A percentile compares a stretch with the other conserved stretches of the same genome.
Evolutionary conservation across 2,888 invertebrate species (phyloP).

Genomic region (Lamellibrachia satsuma): DNA sequence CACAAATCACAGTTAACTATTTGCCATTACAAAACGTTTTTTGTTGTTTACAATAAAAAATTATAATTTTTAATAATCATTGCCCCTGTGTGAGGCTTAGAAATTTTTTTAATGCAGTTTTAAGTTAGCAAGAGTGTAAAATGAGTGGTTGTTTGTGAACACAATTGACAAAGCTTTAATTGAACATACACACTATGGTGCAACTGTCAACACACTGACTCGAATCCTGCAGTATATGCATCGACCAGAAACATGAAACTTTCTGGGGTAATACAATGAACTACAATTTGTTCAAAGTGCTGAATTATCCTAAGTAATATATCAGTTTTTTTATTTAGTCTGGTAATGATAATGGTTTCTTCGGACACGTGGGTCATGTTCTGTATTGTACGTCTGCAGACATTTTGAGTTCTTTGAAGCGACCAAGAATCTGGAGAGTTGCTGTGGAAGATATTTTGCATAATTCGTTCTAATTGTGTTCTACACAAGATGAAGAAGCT

Average conservation of each 20-base stretch:
- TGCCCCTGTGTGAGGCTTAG: no score
- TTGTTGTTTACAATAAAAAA: no score
- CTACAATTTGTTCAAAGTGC: background rate
- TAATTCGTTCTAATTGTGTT: conserved; percentile 2
- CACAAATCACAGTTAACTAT: conserved; percentile 1
- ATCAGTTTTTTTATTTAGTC: background rate
- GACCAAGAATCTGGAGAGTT: background rate
- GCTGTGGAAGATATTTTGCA: background rate
- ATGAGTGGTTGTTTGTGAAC: background rate
- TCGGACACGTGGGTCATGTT: background rate
- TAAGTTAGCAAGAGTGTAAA: background rate
- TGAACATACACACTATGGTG: background rate
- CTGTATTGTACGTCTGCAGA: background rate
- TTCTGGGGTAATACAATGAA: background rate
- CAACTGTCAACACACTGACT: background rate
- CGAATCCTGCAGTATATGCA: background rate
- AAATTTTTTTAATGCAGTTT: background rate
- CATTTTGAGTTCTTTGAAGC: background rate
- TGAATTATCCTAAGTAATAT: background rate
- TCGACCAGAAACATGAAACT: background rate
- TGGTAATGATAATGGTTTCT: background rate
- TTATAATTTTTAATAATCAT: no score
- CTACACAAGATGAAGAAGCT: background rate
- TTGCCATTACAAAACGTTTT: background rate
- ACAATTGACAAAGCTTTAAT: background rate